A percentile compares a stretch with the other conserved stretches of the same genome.
phyloP scores from a whole-genome alignment of 2,797 vertebrate genomes.

The Thripadectes ignobilis region DNA sequence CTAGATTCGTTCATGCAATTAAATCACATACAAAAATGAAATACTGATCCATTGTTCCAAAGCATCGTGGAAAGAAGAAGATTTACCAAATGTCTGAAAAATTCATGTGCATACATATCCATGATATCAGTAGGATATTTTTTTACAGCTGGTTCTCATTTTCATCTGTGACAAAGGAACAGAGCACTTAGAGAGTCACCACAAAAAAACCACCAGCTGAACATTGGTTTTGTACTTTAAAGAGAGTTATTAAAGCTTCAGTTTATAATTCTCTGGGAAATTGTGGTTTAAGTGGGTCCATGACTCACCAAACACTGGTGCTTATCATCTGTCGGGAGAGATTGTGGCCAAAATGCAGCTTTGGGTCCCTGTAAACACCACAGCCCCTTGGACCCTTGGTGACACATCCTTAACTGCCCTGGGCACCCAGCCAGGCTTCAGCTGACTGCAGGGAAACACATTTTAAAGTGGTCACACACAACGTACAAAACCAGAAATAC shows the following conservation, averaged over 20 bases:
- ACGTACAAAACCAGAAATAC: neutral
- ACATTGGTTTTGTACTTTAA: conserved; percentile 49
- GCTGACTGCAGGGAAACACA: conserved; percentile 45
- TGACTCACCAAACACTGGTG: conserved; percentile 43
- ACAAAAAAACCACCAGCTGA: conserved; percentile 43
- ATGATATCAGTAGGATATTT: conserved; percentile 18
- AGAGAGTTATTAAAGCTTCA: conserved; percentile 47
- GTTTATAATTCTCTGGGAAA: conserved; percentile 58
- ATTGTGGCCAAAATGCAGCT: neutral
- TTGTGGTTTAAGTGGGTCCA: conserved; percentile 51
- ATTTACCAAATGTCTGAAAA: conserved; percentile 26
- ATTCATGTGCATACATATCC: neutral
- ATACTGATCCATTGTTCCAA: neutral
- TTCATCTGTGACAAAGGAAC: conserved; percentile 46
- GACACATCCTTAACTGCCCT: neutral
- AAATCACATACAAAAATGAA: neutral
- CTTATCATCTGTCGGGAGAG: conserved; percentile 38
- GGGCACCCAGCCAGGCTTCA: neutral
- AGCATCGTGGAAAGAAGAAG: neutral
- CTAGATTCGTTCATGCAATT: neutral
- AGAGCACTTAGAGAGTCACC: conserved; percentile 38
- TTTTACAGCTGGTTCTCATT: conserved; percentile 54
- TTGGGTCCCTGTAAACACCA: neutral
- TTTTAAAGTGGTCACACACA: conserved; percentile 4
- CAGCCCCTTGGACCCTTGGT: neutral